phyloP scores from a whole-genome alignment of 2,888 invertebrate genomes.

The Thysanoteuthis rhombus region DNA sequence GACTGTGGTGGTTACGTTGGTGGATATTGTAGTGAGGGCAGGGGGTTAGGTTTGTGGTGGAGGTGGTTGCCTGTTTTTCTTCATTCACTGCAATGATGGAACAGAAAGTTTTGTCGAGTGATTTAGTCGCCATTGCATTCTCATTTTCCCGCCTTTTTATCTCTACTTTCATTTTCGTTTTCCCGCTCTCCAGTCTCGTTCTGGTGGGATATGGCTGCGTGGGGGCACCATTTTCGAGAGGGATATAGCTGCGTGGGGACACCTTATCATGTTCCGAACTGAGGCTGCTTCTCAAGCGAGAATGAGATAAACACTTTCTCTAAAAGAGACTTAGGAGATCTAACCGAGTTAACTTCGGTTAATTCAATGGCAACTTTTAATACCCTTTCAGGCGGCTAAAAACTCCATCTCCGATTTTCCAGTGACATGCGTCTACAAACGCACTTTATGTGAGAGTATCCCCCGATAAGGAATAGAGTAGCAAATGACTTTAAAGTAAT shows the following conservation, averaged over 20 bases:
- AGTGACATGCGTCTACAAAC: neutral
- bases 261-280: neutral
- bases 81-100: neutral
- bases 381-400: neutral
- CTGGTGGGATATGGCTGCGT: no score
- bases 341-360: neutral
- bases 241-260: neutral
- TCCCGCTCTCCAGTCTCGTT: no score
- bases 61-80: neutral
- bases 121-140: neutral
- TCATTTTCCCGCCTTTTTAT: neutral
- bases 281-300: neutral
- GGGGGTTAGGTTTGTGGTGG: no score
- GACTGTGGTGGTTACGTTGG: no score
- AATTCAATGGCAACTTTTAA: slow-evolving; percentile 12
- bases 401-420: neutral
- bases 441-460: neutral
- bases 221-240: neutral
- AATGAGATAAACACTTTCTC: neutral
- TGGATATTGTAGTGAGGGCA: no score
- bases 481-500: neutral
- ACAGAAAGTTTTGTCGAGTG: neutral
- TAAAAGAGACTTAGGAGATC: neutral
- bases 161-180: no score
- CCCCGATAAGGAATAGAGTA: neutral